Base-by-base conservation (phyloP, 2,113 vertebrate genomes). In the Hylia prasina region DNA sequence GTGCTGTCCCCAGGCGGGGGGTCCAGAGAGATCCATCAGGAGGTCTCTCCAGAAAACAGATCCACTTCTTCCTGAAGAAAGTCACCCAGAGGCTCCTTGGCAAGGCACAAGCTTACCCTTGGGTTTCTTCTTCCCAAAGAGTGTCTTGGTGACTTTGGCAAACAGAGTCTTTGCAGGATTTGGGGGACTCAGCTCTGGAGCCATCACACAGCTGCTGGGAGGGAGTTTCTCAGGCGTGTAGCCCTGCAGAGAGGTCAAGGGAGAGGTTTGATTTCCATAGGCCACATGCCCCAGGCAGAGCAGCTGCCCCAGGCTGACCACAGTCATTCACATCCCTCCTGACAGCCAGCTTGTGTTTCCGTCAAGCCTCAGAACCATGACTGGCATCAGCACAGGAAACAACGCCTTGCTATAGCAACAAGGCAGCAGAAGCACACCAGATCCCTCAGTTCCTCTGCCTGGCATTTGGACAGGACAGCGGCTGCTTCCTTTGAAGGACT, bases 151-250 rank as follows among this genome's bases (percentile, higher is more conserved):
- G 96, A 99, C 98, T 98, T 99, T 99, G 89, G 98, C 98, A 84
- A 99, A 99, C 87, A 99, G 98, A 95, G 98, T 99, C 97, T 98
- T 99, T 65, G 99, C 99, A 75, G 99, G 98, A 68, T 99, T 99
- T 25, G 99, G 99, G 6, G 98, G 98, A 94, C 98, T 99, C 91
- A 99, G 98, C 80, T 99, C 99, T 30, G 99, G 99, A 90, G 98
- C 98, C 97, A 98, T 99, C 92, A 99, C 96, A 4, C 99, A 99
- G 97, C 99, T 99, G 97, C 98, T 99, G 70, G 98, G 98, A 64
- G 99, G 99, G 73, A 99, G 99, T 88, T 98, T 98, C 82, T 99
- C 99, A 6, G 99, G 99, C 12, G 98, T 99, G 91, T 98, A 99
- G 82, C 98, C 98, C 99, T 99, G 96, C 61, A 92, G 57, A 97